Evolutionary conservation across 2,797 vertebrate species (phyloP).

Genomic region (Melanotaenia parkinsoni): DNA sequence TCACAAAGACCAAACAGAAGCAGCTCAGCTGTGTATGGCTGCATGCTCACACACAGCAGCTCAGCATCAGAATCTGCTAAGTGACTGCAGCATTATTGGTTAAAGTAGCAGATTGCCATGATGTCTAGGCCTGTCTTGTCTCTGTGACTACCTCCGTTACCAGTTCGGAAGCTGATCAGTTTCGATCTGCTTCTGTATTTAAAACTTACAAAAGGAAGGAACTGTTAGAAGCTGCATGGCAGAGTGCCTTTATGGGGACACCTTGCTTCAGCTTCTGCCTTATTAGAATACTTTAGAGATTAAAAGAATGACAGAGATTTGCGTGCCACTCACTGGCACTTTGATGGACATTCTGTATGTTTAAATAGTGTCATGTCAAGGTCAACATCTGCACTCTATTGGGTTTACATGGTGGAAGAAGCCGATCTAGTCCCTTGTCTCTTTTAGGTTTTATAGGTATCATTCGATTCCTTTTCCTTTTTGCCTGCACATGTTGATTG

Average conservation of each 20-base stretch:
- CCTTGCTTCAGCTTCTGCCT: slow-evolving; percentile 32
- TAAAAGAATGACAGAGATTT: slow-evolving; percentile 33
- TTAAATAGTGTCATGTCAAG: slow-evolving; percentile 38
- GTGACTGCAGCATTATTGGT: neutral
- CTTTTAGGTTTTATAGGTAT: slow-evolving; percentile 57
- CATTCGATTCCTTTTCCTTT: slow-evolving; percentile 31
- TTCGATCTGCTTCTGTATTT: neutral
- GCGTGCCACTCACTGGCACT: slow-evolving; percentile 28
- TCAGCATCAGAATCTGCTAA: no score
- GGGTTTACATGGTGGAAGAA: slow-evolving; percentile 73
- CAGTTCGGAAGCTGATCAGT: neutral
- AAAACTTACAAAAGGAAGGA: neutral
- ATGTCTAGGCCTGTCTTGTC: neutral
- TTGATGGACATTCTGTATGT: slow-evolving; percentile 33
- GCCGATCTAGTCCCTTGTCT: slow-evolving; percentile 53
- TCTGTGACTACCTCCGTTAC: neutral
- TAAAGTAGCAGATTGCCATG: neutral
- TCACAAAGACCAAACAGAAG: no score
- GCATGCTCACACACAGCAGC: no score
- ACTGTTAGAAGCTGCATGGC: slow-evolving; percentile 3
- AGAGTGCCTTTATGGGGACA: slow-evolving; percentile 30
- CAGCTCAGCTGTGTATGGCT: no score
- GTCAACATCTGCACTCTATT: slow-evolving; percentile 75
- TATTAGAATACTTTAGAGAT: slow-evolving; percentile 17
- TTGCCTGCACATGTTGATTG: slow-evolving; percentile 50